Evolutionary conservation across 2,888 invertebrate genomes (phyloP).

Genomic region (Cremastinae sp.): DNA sequence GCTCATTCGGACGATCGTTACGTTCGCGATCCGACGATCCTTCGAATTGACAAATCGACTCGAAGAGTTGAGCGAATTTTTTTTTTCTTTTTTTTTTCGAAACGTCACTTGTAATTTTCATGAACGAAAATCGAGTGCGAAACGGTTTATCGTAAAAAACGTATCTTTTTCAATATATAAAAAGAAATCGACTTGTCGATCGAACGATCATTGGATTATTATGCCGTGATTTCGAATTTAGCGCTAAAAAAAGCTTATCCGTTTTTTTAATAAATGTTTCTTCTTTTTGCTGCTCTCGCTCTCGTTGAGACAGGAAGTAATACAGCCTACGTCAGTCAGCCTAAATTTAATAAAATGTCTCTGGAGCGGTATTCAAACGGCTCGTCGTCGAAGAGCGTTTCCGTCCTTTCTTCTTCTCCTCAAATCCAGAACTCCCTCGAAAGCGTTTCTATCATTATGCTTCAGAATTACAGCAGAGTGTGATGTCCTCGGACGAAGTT

Average conservation of each 20-base stretch:
- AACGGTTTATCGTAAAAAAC: conserved; percentile 41
- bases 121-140: conserved; percentile 11
- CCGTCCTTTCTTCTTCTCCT: background rate
- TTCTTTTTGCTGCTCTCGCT: conserved; percentile 3
- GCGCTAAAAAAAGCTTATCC: conserved; percentile 15
- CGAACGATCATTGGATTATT: conserved; percentile 9
- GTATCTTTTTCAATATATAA: background rate
- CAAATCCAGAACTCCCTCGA: background rate
- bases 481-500: background rate
- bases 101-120: conserved; percentile 15
- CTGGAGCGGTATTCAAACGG: conserved; percentile 31
- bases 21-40: background rate
- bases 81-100: background rate
- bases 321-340: conserved; percentile 58
- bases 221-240: conserved; percentile 5
- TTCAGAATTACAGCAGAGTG: background rate
- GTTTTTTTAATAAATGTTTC: conserved; percentile 21
- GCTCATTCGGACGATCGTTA: conserved; percentile 2
- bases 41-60: too few species aligned
- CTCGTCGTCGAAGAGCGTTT: conserved; percentile 19
- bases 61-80: background rate
- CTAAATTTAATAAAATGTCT: conserved; percentile 43
- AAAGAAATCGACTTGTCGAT: conserved; percentile 42
- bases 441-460: background rate
- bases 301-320: conserved; percentile 48